Evolutionary conservation across 2,797 vertebrate species (phyloP), one percentile per base, ranked within the genome.

Genomic region (Halcyon leucocephala): DNA sequence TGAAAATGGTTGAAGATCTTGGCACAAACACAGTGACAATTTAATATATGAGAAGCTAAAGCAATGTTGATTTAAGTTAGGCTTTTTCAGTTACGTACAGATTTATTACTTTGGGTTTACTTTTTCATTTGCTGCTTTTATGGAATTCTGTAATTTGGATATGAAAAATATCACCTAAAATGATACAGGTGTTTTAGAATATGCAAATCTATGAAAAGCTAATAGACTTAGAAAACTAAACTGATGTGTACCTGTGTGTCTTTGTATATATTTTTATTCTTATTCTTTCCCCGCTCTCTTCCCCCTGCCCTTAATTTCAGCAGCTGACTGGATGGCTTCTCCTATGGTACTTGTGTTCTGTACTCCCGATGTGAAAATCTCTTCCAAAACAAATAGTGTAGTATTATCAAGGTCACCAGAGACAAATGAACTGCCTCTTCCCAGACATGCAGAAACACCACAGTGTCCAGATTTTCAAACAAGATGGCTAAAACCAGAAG

Each of bases 351-450:
- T 99, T 41, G 97, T 96, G 29, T 97, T 99, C 91, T 98, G 96
- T 70, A 99, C 99, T 28, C 98, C 98, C 20, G 98, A 98, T 41
- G 96, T 99, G 85, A 99, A 98, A 85, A 96, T 98, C 37, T 97
- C 97, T 89, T 93, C 83, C 84, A 98, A 98, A 96, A 91, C 92
- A 51, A 96, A 92, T 3, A 58, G 8, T 25, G 35, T 54, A 12
- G 49, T 57, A 33, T 82, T 95, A 94, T 67, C 96, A 58, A 79
- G 60, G 78, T 91, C 93, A 85, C 33, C 49, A 64, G 25, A 97
- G 80, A 70, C 12, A 70, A 70, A 88, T 70, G 18, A 79, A 14
- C 51, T 71, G 66, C 66, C 15, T 89, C 41, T 42, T 88, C 60
- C 81, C 64, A 57, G 86, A 62, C 39, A 58, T 26, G 12, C 54